phyloP scores from a whole-genome alignment of 2,797 vertebrate genomes.

The Garrulus glandarius region DNA sequence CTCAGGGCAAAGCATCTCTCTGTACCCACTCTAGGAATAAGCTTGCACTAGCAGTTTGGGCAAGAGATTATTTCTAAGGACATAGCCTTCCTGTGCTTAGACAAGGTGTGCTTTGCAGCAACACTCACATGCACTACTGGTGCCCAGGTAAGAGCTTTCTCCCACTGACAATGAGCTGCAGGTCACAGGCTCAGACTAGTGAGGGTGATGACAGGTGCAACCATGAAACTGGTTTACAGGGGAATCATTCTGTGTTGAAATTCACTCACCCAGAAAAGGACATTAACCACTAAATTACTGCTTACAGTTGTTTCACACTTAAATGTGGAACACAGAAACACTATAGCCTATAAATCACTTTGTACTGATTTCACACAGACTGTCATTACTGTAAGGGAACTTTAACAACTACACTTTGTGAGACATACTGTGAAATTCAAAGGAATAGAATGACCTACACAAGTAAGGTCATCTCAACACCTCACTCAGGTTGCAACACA shows the following conservation, averaged over 20 bases:
- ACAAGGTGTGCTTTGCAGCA: background rate
- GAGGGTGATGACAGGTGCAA: background rate
- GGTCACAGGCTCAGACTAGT: background rate
- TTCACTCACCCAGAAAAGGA: background rate
- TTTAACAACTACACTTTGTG: background rate
- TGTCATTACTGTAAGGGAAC: background rate
- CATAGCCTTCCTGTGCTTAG: background rate
- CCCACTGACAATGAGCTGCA: fast-evolving
- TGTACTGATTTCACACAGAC: background rate
- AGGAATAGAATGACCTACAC: background rate
- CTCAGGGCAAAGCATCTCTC: background rate
- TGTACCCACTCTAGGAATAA: background rate
- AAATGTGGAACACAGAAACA: background rate
- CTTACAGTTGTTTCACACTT: background rate
- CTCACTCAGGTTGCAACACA: background rate
- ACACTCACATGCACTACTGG: background rate
- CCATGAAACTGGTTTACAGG: background rate
- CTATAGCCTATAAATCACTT: background rate
- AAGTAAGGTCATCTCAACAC: background rate
- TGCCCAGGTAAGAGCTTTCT: background rate
- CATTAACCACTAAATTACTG: background rate
- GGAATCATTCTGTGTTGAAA: background rate
- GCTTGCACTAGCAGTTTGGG: background rate
- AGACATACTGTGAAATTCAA: background rate
- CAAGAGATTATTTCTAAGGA: background rate